These are phyloP conservation scores for Xyrichtys novacula DNA, from an alignment of 2,797 vertebrate species.

Conservation along the genomic window DNA sequence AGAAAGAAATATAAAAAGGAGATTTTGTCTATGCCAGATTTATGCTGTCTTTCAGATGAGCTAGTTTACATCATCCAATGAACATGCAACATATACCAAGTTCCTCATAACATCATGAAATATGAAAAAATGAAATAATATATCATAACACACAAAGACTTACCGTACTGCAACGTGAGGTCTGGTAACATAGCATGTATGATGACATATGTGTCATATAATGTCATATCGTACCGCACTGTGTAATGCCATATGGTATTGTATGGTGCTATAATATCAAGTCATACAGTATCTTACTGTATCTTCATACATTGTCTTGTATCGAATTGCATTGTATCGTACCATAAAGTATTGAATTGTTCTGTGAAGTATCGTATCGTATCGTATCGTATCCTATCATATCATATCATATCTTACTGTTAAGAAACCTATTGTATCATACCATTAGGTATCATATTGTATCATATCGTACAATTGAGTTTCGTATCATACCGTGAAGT, in stretches of 20 bases:
- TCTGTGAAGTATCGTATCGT: neutral
- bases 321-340: neutral
- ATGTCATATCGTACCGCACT: no score
- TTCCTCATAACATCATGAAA: neutral
- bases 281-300: no score
- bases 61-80: constrained; percentile 22
- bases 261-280: no score
- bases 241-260: no score
- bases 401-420: neutral
- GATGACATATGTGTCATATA: no score
- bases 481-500: neutral
- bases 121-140: constrained; percentile 15
- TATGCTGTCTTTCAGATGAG: constrained; percentile 5
- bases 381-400: neutral
- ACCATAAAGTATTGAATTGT: neutral
- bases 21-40: neutral
- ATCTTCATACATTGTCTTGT: neutral
- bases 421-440: neutral
- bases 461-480: neutral
- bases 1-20: constrained; percentile 15
- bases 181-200: no score
- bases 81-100: neutral
- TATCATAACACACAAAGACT: no score
- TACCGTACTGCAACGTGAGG: no score
- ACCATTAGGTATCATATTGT: neutral